Percentiles rank a stretch among this genome's conserved stretches.
Conservation (phyloP, 2,797 vertebrate species). For the Gymnocypris eckloni region DNA sequence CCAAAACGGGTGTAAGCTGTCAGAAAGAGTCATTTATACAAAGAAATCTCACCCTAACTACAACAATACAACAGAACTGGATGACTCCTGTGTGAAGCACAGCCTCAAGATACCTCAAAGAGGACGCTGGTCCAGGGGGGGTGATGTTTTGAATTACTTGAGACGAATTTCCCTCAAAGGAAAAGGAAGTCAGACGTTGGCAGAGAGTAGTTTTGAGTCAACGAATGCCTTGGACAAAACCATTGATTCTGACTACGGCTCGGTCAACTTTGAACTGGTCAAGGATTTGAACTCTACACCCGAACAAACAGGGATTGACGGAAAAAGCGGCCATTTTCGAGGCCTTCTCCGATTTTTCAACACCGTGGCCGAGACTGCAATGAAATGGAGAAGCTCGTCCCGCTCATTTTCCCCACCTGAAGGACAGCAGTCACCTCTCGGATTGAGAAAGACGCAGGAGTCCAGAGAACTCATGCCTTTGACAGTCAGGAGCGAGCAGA, state of each 20-base stretch:
- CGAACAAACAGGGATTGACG: conserved; percentile 69
- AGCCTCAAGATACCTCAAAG: conserved; percentile 70
- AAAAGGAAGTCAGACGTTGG: conserved; percentile 77
- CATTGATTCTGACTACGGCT: conserved; percentile 77
- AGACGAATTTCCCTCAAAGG: conserved; percentile 86
- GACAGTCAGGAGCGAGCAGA: conserved; percentile 68
- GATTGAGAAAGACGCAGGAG: conserved; percentile 67
- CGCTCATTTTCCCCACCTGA: conserved; percentile 81
- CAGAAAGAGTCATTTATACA: conserved; percentile 71
- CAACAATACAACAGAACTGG: conserved; percentile 71
- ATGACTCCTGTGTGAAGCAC: conserved; percentile 74
- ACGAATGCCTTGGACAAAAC: conserved; percentile 80
- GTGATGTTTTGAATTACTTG: conserved; percentile 90
- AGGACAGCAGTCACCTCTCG: conserved; percentile 75
- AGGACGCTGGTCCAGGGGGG: conserved; percentile 77
- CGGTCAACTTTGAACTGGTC: conserved; percentile 79
- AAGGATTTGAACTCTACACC: conserved; percentile 74
- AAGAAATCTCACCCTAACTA: conserved; percentile 75
- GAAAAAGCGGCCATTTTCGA: conserved; percentile 82
- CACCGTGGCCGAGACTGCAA: conserved; percentile 84
- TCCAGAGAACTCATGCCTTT: conserved; percentile 66
- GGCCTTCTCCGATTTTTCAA: conserved; percentile 88
- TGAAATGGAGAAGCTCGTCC: conserved; percentile 86
- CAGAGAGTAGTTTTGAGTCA: conserved; percentile 82
- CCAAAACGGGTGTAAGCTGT: conserved; percentile 73